Conservation (phyloP, 1,140 invertebrate species). For the Drosophila prosaltans region DNA sequence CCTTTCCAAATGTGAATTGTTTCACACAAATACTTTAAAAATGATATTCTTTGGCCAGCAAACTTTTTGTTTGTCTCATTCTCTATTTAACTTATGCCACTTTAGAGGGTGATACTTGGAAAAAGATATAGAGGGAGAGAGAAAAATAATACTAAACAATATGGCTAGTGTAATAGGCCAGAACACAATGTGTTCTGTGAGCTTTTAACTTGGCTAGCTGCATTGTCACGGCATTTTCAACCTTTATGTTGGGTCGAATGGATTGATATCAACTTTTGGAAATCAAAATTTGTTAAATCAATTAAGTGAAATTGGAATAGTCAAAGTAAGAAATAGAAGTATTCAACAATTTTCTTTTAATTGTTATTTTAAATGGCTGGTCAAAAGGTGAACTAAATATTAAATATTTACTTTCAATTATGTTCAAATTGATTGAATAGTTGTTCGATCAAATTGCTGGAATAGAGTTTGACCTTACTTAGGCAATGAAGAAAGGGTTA, state of each 20-base stretch:
- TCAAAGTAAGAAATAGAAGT: too few species aligned
- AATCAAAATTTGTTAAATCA: too few species aligned
- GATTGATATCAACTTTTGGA: too few species aligned
- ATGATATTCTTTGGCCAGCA: neutral
- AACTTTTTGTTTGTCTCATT: neutral
- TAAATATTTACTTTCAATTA: too few species aligned
- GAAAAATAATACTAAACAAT: neutral
- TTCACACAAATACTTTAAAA: conserved; percentile 12
- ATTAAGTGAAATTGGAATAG: too few species aligned
- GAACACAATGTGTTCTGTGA: neutral
- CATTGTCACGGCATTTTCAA: neutral
- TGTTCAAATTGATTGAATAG: too few species aligned
- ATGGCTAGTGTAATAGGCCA: neutral
- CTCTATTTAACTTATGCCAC: conserved; percentile 2
- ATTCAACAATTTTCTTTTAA: too few species aligned
- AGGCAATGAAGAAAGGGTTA: too few species aligned
- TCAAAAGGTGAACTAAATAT: too few species aligned
- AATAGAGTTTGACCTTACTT: too few species aligned
- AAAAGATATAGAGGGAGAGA: neutral
- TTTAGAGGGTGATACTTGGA: neutral
- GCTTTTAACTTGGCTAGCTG: neutral
- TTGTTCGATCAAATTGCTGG: too few species aligned
- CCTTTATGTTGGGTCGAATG: neutral
- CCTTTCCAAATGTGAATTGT: conserved; percentile 12
- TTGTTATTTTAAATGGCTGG: too few species aligned